phyloP scores from a whole-genome alignment of 1,140 invertebrate species.

The Telenomus remus region DNA sequence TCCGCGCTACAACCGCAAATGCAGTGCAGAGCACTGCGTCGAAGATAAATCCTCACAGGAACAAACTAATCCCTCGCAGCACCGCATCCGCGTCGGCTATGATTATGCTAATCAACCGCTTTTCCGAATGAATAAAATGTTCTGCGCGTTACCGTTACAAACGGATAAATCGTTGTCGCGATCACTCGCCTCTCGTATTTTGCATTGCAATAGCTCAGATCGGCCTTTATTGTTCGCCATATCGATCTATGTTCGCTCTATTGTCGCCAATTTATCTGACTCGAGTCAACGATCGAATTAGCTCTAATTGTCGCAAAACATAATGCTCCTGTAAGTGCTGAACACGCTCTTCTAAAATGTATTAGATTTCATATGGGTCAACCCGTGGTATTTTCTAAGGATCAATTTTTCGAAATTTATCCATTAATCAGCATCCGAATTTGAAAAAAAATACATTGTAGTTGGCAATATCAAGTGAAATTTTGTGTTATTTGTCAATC shows the following conservation, averaged over 20 bases:
- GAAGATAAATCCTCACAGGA: conserved; percentile 43
- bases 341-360: background rate
- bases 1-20: conserved; percentile 36
- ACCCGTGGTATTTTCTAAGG: too few species aligned
- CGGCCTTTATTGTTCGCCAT: conserved; percentile 16
- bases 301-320: background rate
- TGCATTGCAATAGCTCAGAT: conserved; percentile 8
- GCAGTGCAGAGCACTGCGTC: conserved; percentile 19
- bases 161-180: conserved; percentile 21
- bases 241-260: background rate
- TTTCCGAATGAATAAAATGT: conserved; percentile 43
- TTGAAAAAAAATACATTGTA: too few species aligned
- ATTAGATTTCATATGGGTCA: too few species aligned
- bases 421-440: too few species aligned
- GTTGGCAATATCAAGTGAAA: too few species aligned
- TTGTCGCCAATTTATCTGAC: background rate
- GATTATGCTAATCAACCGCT: conserved; percentile 54
- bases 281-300: background rate
- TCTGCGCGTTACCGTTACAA: conserved; percentile 27
- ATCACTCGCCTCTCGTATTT: conserved; percentile 31
- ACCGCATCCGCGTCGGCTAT: conserved; percentile 33
- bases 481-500: too few species aligned
- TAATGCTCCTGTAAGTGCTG: background rate
- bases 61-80: conserved; percentile 42
- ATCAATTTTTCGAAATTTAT: too few species aligned